Evolutionary conservation across 1,140 invertebrate genomes (phyloP).

Genomic region (Diorhabda sublineata): DNA sequence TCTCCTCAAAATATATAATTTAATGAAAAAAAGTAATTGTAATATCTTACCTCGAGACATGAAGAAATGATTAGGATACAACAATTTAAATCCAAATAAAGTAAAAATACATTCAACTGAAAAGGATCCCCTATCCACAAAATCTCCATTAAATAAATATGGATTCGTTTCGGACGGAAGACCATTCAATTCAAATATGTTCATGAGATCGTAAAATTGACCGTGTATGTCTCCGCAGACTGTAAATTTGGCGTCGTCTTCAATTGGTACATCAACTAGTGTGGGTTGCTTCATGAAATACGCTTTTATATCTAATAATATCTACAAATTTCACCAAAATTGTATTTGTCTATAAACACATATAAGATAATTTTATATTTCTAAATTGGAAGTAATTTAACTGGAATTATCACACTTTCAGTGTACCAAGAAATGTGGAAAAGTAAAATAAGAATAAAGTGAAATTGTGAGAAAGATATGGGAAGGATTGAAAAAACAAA

Average conservation of each 20-base stretch:
- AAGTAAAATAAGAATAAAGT: too few relatives aligned
- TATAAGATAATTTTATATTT: too few relatives aligned
- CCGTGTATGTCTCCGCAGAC: conserved; percentile 99
- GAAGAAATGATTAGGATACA: conserved; percentile 96
- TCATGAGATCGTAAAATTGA: conserved; percentile 97
- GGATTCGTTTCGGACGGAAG: conserved; percentile 92
- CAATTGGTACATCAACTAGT: conserved; percentile 85
- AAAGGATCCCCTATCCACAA: conserved; percentile 98
- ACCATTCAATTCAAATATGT: conserved; percentile 97
- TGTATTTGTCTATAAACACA: too few relatives aligned
- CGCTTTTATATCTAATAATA: conserved; percentile 85
- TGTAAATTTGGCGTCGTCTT: conserved; percentile 90
- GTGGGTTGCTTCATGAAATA: conserved; percentile 82
- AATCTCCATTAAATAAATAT: conserved; percentile 98
- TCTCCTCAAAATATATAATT: too few relatives aligned
- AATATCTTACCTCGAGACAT: conserved; percentile 86
- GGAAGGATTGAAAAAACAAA: not conserved
- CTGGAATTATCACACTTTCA: too few relatives aligned
- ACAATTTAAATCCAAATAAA: conserved; percentile 93
- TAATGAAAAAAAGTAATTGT: too few relatives aligned
- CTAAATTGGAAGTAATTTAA: too few relatives aligned
- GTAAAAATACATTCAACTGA: conserved; percentile 99
- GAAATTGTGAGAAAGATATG: too few relatives aligned
- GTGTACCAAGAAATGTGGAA: too few relatives aligned
- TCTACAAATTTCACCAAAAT: conserved; percentile 53